Conservation (phyloP, 2,888 invertebrate genomes). For the Lacanobia oleracea region DNA sequence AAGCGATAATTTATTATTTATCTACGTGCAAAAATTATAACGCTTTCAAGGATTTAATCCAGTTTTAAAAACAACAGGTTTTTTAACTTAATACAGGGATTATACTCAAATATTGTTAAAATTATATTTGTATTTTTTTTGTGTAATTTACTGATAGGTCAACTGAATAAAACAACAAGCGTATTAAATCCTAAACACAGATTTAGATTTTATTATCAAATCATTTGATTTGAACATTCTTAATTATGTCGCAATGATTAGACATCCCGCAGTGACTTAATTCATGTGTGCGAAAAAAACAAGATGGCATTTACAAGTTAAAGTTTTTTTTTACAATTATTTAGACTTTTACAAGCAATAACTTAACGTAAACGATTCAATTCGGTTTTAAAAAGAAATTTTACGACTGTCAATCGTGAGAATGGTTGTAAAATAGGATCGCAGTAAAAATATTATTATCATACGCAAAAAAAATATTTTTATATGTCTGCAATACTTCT, state of each 20-base stretch:
- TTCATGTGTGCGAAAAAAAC: constrained; percentile 38
- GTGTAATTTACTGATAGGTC: not conserved
- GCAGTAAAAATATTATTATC: constrained; percentile 25
- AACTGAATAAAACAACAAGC: not conserved
- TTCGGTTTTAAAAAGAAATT: constrained; percentile 45
- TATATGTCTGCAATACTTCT: constrained; percentile 14
- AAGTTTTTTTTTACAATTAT: constrained; percentile 51
- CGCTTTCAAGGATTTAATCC: not conserved
- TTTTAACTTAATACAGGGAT: not conserved
- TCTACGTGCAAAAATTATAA: not conserved
- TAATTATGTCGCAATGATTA: constrained; percentile 51
- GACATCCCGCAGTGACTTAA: constrained; percentile 60
- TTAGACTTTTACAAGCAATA: constrained; percentile 67
- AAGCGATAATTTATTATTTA: constrained; percentile 3
- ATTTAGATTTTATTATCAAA: constrained; percentile 37
- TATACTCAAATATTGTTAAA: not conserved
- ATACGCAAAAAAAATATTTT: constrained; percentile 26
- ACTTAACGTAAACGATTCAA: constrained; percentile 62
- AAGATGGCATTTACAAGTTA: constrained; percentile 32
- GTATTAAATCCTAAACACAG: not conserved
- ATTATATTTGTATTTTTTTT: not conserved
- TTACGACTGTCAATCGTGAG: constrained; percentile 56
- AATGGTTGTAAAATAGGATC: constrained; percentile 49
- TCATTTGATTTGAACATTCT: constrained; percentile 29
- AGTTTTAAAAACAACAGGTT: no score